Evolutionary conservation across 2,888 invertebrate species (phyloP), one percentile per base, ranked within the genome.

Genomic region (Eulithis testata): DNA sequence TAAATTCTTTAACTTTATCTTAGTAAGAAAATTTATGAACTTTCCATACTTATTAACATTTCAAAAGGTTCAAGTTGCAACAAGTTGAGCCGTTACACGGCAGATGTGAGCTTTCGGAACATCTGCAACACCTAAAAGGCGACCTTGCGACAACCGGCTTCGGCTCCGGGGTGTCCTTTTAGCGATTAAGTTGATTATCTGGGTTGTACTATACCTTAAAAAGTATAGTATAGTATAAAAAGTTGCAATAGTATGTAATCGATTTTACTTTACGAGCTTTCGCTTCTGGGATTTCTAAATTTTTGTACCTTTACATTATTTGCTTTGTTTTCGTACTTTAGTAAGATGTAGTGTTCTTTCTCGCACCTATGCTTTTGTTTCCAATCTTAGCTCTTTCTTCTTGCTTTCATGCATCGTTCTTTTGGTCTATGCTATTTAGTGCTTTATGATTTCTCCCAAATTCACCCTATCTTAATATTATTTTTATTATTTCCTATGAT

Each of bases 121-220:
- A 79, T 78, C 75, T 76, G 79, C 72, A 71, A 66, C 64, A 72
- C 71, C 74, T 73, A 73, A 56, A 58, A 11, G 66, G 64, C 61
- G 75, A 75, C 78, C 77, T 81, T 80, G 76, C 59, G 61, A 8
- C 53, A 69, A 78, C 76, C 69, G 64, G 77, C 76, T 72, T 36
- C 47, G 52, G 47, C 76, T 72, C 37, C 47, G 52, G 47, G 60
- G 63, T 68, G 67, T 68, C 70, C 70, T 68, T 71, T 70, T 36
- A 59, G 51, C 54, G 60, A 69, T 66, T 58, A 66, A 57, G 56
- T 63, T 55, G 62, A 64, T 68, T 68, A 62, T 50, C 59, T 55
- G 52, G 52, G 44, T 61, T 51, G 57, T n/a, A 52, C 47, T 51
- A 54, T n/a, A 52, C 47, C 56, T 62, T 54, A 55, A 64, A 61